Evolutionary conservation across 2,888 invertebrate species (phyloP).

Genomic region (Phlogophora meticulosa): DNA sequence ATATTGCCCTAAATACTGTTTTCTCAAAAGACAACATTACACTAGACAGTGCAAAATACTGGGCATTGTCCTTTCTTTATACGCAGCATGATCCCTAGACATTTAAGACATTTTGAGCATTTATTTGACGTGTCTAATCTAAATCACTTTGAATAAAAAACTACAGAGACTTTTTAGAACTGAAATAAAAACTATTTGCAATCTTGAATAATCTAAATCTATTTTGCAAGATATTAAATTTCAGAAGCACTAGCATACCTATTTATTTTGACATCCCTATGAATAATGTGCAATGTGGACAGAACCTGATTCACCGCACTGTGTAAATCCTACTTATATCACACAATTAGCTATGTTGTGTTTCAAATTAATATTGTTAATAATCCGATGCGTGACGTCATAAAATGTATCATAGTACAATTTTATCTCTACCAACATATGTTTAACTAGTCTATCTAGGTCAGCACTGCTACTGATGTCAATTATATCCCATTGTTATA

Average conservation of each 20-base stretch:
- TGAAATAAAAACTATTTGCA: background rate
- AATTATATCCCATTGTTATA: constrained; percentile 17
- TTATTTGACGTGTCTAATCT: background rate
- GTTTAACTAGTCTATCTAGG: constrained; percentile 14
- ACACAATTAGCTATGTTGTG: constrained; percentile 74
- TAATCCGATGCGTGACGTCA: constrained; percentile 55
- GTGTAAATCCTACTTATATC: constrained; percentile 65
- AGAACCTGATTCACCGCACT: constrained; percentile 70
- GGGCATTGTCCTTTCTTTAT: background rate
- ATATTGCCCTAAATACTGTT: background rate
- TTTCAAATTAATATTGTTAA: constrained; percentile 74
- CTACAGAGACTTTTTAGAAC: background rate
- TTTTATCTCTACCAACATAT: constrained; percentile 29
- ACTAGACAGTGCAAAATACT: background rate
- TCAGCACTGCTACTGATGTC: constrained; percentile 10
- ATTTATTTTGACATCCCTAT: constrained; percentile 45
- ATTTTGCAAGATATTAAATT: background rate
- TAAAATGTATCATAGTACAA: constrained; percentile 39
- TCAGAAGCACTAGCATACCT: background rate
- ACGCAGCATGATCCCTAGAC: background rate
- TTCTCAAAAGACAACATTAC: background rate
- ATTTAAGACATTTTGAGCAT: background rate
- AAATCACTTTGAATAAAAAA: background rate
- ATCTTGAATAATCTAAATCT: background rate
- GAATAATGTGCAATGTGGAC: constrained; percentile 60